Base-by-base conservation (phyloP, 64 coral and sea anemone species). In the Exaiptasia diaphana region DNA sequence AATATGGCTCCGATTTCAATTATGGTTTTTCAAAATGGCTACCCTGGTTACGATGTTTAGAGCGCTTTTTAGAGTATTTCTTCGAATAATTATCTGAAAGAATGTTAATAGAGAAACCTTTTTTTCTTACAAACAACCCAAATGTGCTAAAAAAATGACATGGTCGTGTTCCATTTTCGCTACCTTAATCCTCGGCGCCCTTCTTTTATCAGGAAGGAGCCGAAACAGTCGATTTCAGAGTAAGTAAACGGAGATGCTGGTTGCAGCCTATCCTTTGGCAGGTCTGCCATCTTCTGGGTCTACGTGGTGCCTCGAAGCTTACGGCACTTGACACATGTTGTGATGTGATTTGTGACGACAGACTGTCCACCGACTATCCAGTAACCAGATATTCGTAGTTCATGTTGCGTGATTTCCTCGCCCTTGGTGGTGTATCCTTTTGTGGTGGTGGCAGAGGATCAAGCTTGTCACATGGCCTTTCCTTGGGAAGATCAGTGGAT, bases 171-270 rank as follows among this genome's bases (percentile, higher is more conserved):
- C n/a, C n/a, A n/a, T n/a, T n/a, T n/a, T n/a, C n/a, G 14, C 50
- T 22, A 20, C 50, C 24, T 54, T 22, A 54, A 22, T 54, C 50
- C 15, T 18, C 24, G 17, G 17, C 50, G 50, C 17, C 50, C 50
- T 54, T 54, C 50, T 54, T 18, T 54, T 54, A 54, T 54, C 50
- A 46, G 6, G 67, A 65, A 85, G 12, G 65, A 68, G 20, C 81
- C 65, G 53, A 85, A 85, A 15, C 67, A 41, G 41, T 86, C 82
- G 9, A 86, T 58, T 11, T 52, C 69, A 46, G 68, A 40, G 39
- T 45, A 50, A 35, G 70, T 75, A 29, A 74, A 86, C 56, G 82
- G 82, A 17, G 70, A 36, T 27, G 68, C 34, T 26, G 53, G 64
- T 58, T 86, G 17, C 9, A 24, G 50, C 18, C 69, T 74, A 7